Evolutionary conservation across 2,113 vertebrate genomes (phyloP).

Genomic region (Sinocyclocheilus anophthalmus): DNA sequence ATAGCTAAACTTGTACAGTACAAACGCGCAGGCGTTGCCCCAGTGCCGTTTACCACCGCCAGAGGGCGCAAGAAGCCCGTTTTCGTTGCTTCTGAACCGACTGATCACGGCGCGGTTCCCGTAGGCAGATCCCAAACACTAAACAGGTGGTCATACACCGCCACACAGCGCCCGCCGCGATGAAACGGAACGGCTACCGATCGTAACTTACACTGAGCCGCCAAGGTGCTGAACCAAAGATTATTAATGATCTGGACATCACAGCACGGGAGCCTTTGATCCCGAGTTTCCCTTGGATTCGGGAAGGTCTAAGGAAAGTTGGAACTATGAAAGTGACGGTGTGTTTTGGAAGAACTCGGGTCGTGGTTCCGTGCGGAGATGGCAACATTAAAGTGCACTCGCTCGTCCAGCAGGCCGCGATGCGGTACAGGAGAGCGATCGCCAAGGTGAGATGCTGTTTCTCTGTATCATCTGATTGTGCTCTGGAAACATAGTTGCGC

Average conservation of each 20-base stretch:
- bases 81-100: neutral
- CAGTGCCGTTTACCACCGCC: neutral
- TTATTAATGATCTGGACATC: constrained; percentile 43
- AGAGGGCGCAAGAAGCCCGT: constrained; percentile 30
- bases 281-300: constrained; percentile 64
- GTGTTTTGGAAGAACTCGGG: constrained; percentile 83
- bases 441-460: constrained; percentile 77
- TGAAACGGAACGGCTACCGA: constrained; percentile 28
- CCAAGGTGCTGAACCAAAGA: constrained; percentile 15
- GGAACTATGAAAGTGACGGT: constrained; percentile 73
- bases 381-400: constrained; percentile 81
- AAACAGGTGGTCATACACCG: constrained; percentile 56
- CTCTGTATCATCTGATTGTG: constrained; percentile 19
- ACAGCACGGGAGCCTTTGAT: constrained; percentile 14
- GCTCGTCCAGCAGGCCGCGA: constrained; percentile 82
- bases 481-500: constrained; percentile 61
- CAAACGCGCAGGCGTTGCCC: too few relatives aligned
- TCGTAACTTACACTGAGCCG: neutral
- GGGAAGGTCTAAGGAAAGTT: constrained; percentile 41
- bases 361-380: constrained; percentile 85
- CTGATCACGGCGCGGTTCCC: constrained; percentile 30
- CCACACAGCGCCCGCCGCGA: constrained; percentile 31
- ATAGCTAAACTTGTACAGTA: neutral
- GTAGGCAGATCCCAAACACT: constrained; percentile 51
- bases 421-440: constrained; percentile 84